Percentiles rank a stretch among this genome's conserved stretches.
Conservation (phyloP, 53 echinoderm and acorn worm species). For the Patiria pectinifera region DNA sequence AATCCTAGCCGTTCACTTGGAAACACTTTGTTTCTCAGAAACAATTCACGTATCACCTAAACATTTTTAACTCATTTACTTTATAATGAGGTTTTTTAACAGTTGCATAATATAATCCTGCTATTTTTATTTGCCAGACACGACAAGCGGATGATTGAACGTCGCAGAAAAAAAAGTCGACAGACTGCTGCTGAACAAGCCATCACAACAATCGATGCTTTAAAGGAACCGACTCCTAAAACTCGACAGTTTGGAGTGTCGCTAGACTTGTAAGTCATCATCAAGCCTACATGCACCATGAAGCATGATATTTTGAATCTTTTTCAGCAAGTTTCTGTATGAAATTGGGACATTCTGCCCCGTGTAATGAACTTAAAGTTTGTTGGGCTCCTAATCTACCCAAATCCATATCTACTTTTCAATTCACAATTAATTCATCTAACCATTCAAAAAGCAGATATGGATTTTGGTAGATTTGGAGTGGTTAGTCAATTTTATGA, state of each 20-base stretch:
- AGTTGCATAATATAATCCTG: neutral
- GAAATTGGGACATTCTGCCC: neutral
- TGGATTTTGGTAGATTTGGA: too few species aligned
- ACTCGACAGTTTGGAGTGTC: slow-evolving; percentile 90
- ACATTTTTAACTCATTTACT: neutral
- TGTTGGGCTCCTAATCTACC: too few species aligned
- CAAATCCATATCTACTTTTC: too few species aligned
- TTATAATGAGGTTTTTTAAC: too few species aligned
- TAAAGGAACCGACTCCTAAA: slow-evolving; percentile 10
- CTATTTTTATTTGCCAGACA: slow-evolving; percentile 62
- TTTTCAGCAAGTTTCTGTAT: neutral
- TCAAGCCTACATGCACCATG: neutral
- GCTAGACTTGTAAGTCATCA: slow-evolving; percentile 73
- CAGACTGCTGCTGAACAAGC: slow-evolving; percentile 7
- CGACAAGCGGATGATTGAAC: slow-evolving; percentile 70
- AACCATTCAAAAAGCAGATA: too few species aligned
- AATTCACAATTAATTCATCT: too few species aligned
- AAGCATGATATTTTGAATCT: neutral
- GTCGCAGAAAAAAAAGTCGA: slow-evolving; percentile 19
- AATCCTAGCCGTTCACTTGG: neutral
- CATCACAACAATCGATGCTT: slow-evolving; percentile 59
- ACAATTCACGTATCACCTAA: neutral
- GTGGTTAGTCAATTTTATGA: too few species aligned
- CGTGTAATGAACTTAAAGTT: too few species aligned
- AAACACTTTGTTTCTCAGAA: too few species aligned